phyloP scores from a whole-genome alignment of 2,797 vertebrate genomes.

The Odontamblyopus rebecca region DNA sequence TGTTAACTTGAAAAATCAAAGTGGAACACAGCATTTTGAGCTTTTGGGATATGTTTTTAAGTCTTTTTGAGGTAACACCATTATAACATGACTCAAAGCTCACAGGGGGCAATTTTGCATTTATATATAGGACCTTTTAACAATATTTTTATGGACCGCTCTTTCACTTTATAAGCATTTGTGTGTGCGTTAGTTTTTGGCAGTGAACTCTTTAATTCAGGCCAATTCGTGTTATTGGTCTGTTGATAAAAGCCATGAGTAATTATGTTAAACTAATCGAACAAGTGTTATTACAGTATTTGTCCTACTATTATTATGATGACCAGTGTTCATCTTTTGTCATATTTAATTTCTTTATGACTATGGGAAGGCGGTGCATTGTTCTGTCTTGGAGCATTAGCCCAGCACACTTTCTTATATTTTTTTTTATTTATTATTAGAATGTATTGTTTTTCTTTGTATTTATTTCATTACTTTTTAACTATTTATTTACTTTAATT shows the following conservation, averaged over 20 bases:
- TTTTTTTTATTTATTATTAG: too few species aligned
- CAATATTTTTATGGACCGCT: neutral
- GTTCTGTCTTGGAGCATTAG: slow-evolving; percentile 11
- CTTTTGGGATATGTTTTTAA: too few species aligned
- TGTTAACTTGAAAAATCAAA: too few species aligned
- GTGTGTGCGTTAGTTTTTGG: slow-evolving; percentile 23
- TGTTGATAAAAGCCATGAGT: slow-evolving; percentile 48
- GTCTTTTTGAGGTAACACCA: too few species aligned
- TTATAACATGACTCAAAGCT: too few species aligned
- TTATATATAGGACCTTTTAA: too few species aligned
- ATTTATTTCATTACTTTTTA: too few species aligned
- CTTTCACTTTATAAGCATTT: neutral
- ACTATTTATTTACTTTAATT: too few species aligned
- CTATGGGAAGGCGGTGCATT: slow-evolving; percentile 8
- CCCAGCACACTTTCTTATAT: slow-evolving; percentile 18
- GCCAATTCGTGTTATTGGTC: slow-evolving; percentile 34
- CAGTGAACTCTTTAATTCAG: slow-evolving; percentile 38
- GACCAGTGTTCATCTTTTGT: slow-evolving; percentile 40
- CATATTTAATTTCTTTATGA: slow-evolving; percentile 19
- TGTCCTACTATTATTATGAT: slow-evolving; percentile 37
- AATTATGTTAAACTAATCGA: slow-evolving; percentile 40
- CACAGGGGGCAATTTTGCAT: too few species aligned
- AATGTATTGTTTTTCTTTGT: too few species aligned
- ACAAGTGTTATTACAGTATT: slow-evolving; percentile 25
- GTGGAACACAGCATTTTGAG: too few species aligned